A percentile compares a stretch with the other conserved stretches of the same genome.
Evolutionary conservation across 2,113 vertebrate genomes (phyloP).

Genomic region (Paedocypris sp.): DNA sequence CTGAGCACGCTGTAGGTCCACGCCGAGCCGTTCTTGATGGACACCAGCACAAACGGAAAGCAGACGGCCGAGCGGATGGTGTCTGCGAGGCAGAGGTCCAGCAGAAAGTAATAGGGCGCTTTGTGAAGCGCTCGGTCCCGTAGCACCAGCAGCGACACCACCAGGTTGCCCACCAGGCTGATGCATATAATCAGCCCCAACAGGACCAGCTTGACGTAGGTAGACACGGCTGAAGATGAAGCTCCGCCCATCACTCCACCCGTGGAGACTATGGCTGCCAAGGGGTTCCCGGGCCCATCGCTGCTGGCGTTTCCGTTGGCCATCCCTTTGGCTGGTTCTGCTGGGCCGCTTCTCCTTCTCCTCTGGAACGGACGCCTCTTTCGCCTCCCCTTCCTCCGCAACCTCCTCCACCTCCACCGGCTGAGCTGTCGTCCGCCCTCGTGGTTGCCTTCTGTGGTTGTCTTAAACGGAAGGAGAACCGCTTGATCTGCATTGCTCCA

Average conservation of each 20-base stretch:
- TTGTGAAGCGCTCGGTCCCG: constrained; percentile 83
- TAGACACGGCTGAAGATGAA: constrained; percentile 65
- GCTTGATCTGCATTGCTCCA: constrained; percentile 53
- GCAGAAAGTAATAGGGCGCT: constrained; percentile 84
- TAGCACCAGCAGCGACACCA: constrained; percentile 79
- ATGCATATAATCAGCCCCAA: constrained; percentile 85
- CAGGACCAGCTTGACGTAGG: constrained; percentile 80
- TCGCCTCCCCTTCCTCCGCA: constrained; percentile 37
- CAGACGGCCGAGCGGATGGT: constrained; percentile 83
- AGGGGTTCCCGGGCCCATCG: constrained; percentile 60
- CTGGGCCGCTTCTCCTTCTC: constrained; percentile 22
- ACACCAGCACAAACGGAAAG: constrained; percentile 85
- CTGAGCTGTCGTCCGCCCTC: constrained; percentile 47
- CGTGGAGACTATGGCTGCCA: constrained; percentile 62
- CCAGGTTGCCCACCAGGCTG: constrained; percentile 78
- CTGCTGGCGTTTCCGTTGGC: constrained; percentile 76
- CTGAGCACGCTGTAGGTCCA: constrained; percentile 86
- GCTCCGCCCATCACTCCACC: constrained; percentile 59
- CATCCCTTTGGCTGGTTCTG: constrained; percentile 49
- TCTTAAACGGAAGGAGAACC: constrained; percentile 47
- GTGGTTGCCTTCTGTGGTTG: constrained; percentile 48
- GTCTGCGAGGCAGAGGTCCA: constrained; percentile 87
- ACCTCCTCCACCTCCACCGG: constrained; percentile 44
- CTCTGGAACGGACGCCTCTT: constrained; percentile 30
- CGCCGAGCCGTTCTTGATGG: constrained; percentile 80